Percentiles rank a stretch among this genome's conserved stretches.
These are phyloP conservation scores for Geopemphigus sp. DNA, from an alignment of 1,140 invertebrate genomes.

Conservation along the genomic window DNA sequence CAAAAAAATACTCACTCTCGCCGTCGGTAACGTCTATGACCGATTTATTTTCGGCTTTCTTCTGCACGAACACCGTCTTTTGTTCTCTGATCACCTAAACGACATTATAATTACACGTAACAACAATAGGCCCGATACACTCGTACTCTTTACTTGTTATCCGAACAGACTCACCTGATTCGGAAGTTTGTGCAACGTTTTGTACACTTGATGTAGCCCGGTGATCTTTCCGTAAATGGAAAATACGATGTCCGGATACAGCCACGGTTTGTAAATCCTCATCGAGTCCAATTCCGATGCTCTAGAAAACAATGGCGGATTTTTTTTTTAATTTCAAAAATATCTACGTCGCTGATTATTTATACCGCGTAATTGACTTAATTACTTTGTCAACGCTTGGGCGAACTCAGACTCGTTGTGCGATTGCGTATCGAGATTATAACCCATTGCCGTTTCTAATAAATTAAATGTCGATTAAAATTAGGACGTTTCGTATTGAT, in stretches of 20 bases:
- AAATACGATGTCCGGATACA: slow-evolving; percentile 52
- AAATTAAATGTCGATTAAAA: background rate
- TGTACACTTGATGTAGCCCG: slow-evolving; percentile 50
- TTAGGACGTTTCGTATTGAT: no score
- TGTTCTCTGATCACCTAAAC: slow-evolving; percentile 22
- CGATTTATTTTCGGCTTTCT: background rate
- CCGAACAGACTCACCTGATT: slow-evolving; percentile 50
- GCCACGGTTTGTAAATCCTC: slow-evolving; percentile 52
- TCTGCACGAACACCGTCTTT: background rate
- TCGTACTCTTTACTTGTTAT: no score
- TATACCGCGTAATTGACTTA: background rate
- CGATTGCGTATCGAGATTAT: slow-evolving; percentile 70
- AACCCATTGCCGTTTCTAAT: slow-evolving; percentile 81
- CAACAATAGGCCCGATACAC: no score
- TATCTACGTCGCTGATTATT: background rate
- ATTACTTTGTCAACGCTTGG: slow-evolving; percentile 51
- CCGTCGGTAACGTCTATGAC: background rate
- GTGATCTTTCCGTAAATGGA: slow-evolving; percentile 50
- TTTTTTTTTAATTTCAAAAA: background rate
- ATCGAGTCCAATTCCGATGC: slow-evolving; percentile 49
- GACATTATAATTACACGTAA: no score
- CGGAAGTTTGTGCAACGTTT: slow-evolving; percentile 52
- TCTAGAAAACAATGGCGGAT: slow-evolving; percentile 23
- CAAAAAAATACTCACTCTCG: background rate
- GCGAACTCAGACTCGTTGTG: slow-evolving; percentile 58